Percentiles rank a stretch among this genome's conserved stretches.
Evolutionary conservation across 1,140 invertebrate genomes (phyloP).

Genomic region (fruit fly (Drosophila melanogaster)): Release_6_plus_ISO1_MT NT_037436.4:15349001-15349500

Average conservation of each 20-base stretch:
- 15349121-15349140: conserved; percentile 51
- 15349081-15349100: conserved; percentile 27
- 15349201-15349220: conserved; percentile 69
- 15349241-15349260: conserved; percentile 75
- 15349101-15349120: conserved; percentile 56
- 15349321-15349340: conserved; percentile 4
- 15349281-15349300: conserved; percentile 41
- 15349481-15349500: not conserved
- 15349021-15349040: conserved; percentile 49
- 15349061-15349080: conserved; percentile 42
- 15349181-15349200: conserved; percentile 61
- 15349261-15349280: conserved; percentile 59
- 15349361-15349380: conserved; percentile 30
- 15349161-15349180: conserved; percentile 37
- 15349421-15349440: not conserved
- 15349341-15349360: conserved; percentile 2
- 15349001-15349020: conserved; percentile 46
- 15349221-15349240: conserved; percentile 77
- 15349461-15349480: not conserved
- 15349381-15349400: conserved; percentile 23
- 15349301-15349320: conserved; percentile 20
- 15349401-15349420: conserved; percentile 6
- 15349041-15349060: conserved; percentile 74
- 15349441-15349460: not conserved
- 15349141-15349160: conserved; percentile 59